Evolutionary conservation across 2,797 vertebrate species (phyloP).

Genomic region (Pelobates cultripes): DNA sequence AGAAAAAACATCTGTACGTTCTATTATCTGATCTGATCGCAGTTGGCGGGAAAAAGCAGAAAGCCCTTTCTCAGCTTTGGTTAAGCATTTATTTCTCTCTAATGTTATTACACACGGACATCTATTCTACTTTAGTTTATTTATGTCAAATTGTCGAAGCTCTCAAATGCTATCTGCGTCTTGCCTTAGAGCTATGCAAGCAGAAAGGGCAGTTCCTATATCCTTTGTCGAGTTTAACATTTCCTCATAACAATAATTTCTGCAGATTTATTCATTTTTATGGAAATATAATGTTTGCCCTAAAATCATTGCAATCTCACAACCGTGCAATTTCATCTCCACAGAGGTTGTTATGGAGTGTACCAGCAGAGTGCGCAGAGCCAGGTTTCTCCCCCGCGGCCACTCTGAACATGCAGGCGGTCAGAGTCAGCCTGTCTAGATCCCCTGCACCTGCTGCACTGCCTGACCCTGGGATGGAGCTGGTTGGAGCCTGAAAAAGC

Average conservation of each 20-base stretch:
- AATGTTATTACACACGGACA: slow-evolving; percentile 40
- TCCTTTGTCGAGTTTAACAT: neutral
- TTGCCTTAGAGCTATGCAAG: slow-evolving; percentile 28
- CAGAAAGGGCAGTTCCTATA: no score
- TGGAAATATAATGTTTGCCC: neutral
- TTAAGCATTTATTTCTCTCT: slow-evolving; percentile 37
- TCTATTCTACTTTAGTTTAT: slow-evolving; percentile 16
- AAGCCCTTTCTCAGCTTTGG: slow-evolving; percentile 28
- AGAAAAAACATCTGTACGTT: slow-evolving; percentile 22
- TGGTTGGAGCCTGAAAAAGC: no score
- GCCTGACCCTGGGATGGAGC: no score
- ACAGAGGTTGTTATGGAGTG: no score
- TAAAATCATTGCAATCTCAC: neutral
- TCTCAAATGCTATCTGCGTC: slow-evolving; percentile 30
- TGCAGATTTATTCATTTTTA: neutral
- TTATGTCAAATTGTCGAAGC: slow-evolving; percentile 39
- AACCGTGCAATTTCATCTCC: neutral
- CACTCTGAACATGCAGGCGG: no score
- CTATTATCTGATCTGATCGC: slow-evolving; percentile 46
- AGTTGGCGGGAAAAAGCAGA: slow-evolving; percentile 36
- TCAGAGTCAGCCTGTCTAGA: no score
- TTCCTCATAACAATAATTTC: neutral
- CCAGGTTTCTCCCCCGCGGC: no score
- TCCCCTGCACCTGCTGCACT: no score
- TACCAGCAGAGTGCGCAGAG: no score